Evolutionary conservation across 2,888 invertebrate genomes (phyloP).

Genomic region (Oxytorus armatus): DNA sequence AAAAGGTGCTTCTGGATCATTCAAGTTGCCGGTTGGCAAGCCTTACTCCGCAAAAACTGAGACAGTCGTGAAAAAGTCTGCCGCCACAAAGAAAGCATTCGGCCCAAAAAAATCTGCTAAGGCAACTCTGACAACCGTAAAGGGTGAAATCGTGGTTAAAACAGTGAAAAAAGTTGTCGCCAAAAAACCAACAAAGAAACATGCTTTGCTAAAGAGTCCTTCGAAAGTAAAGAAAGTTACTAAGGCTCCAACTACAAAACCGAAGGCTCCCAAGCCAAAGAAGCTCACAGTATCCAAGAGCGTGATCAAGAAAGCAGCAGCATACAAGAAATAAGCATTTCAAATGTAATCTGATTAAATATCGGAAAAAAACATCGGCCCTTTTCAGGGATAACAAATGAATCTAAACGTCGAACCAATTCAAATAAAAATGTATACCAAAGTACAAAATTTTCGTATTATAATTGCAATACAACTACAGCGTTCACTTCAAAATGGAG

Average conservation of each 20-base stretch:
- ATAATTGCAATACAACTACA: too few relatives aligned
- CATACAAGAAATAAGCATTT: constrained; percentile 1
- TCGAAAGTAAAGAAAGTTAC: constrained; percentile 66
- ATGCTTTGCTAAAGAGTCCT: constrained; percentile 64
- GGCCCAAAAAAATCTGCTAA: constrained; percentile 18
- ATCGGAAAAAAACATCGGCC: constrained; percentile 16
- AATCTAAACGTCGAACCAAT: constrained; percentile 1
- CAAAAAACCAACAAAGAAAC: background rate
- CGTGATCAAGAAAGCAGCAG: background rate
- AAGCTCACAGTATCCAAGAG: constrained; percentile 51
- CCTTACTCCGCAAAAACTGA: constrained; percentile 4
- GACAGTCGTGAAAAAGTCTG: constrained; percentile 31
- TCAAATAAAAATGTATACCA: background rate
- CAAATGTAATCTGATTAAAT: background rate
- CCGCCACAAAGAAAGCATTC: constrained; percentile 14
- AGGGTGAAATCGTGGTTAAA: background rate
- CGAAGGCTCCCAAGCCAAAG: constrained; percentile 69
- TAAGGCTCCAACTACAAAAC: constrained; percentile 64
- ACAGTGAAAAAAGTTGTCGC: background rate
- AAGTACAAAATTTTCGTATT: background rate
- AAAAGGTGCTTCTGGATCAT: constrained; percentile 86
- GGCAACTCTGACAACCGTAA: constrained; percentile 39
- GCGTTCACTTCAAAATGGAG: too few relatives aligned
- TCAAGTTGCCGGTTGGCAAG: constrained; percentile 81
- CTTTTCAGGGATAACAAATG: constrained; percentile 53